These are phyloP conservation scores for Drosophila sproati DNA, from an alignment of 1,140 invertebrate genomes.

Conservation along the genomic window DNA sequence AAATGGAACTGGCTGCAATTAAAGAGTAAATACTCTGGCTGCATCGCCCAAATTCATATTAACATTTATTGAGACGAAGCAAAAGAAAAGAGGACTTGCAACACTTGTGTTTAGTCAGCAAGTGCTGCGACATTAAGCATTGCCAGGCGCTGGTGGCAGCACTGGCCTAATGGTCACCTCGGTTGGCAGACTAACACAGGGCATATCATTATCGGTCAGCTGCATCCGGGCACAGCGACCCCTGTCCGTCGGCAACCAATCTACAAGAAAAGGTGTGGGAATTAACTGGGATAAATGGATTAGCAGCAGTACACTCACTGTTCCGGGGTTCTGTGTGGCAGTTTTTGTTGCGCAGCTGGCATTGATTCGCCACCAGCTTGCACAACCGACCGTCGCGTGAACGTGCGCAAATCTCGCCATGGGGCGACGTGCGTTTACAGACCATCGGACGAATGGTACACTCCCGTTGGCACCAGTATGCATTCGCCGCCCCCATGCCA, in stretches of 20 bases:
- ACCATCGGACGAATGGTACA: slow-evolving; percentile 39
- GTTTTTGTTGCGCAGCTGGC: slow-evolving; percentile 64
- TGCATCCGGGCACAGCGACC: slow-evolving; percentile 47
- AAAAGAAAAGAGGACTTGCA: not conserved
- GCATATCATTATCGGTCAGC: slow-evolving; percentile 66
- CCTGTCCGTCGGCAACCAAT: slow-evolving; percentile 59
- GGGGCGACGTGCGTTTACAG: slow-evolving; percentile 32
- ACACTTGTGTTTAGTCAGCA: not conserved
- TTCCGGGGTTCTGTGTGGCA: slow-evolving; percentile 55
- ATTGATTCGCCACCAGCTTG: slow-evolving; percentile 59
- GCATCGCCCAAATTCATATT: not conserved
- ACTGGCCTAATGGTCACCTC: slow-evolving; percentile 1
- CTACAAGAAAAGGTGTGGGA: slow-evolving; percentile 14
- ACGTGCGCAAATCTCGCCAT: slow-evolving; percentile 56
- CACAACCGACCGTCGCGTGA: slow-evolving; percentile 40
- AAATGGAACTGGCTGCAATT: slow-evolving; percentile 15
- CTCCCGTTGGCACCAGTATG: slow-evolving; percentile 39
- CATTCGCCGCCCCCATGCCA: slow-evolving; percentile 23
- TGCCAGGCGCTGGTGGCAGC: not conserved
- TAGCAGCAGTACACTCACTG: slow-evolving; percentile 41
- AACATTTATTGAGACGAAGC: slow-evolving; percentile 1
- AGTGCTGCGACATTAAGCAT: not conserved
- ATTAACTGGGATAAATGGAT: not conserved
- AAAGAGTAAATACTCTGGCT: slow-evolving; percentile 11
- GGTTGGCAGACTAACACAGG: slow-evolving; percentile 29